Evolutionary conservation across 2,113 vertebrate species (phyloP), one percentile per base, ranked within the genome.

Genomic region (Oryzias curvinotus): DNA sequence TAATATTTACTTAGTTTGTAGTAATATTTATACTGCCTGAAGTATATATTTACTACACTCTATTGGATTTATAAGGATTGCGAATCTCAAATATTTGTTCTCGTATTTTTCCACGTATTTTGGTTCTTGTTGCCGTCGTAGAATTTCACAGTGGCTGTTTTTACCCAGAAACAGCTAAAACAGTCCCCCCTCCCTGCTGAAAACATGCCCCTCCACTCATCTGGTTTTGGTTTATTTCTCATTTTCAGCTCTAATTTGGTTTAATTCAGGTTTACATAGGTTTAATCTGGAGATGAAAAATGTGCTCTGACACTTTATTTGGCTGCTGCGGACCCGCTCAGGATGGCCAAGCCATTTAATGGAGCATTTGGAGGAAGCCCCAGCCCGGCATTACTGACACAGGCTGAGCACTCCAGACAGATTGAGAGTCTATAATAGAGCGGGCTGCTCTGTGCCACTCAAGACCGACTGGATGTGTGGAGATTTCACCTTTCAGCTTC

Each of bases 231-330:
- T 81, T 85, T 81, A 77, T 76, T 82, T 84, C 75, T 78, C 65
- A 88, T 87, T 86, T 88, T 90, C 70, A 64, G 61, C 71, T 80
- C 64, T 81, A 86, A 88, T 87, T 86, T 80, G 65, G 67, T 81
- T 84, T 88, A 88, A 88, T 88, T 88, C 64, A 47, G 68, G 47
- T 21, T 78, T 86, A 87, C 78, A 84, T 66, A 74, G 80, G 75
- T 86, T 87, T 88, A 88, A 90, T 87, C 75, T 87, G 71, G 53
- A 61, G 73, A 78, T 86, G 88, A 87, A 88, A 88, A 90, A 90
- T 86, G 68, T 16, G 69, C 66, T 84, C 65, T 87, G 86, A 86
- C 88, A 90, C 80, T 81, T 82, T 90, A 85, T 90, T 87, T 85
- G 82, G 76, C 85, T 78, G 73, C 85, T 62, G 61, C 44, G 63